These are phyloP conservation scores for Aphyosemion australe DNA, from an alignment of 2,113 vertebrate species.

Conservation along the genomic window DNA sequence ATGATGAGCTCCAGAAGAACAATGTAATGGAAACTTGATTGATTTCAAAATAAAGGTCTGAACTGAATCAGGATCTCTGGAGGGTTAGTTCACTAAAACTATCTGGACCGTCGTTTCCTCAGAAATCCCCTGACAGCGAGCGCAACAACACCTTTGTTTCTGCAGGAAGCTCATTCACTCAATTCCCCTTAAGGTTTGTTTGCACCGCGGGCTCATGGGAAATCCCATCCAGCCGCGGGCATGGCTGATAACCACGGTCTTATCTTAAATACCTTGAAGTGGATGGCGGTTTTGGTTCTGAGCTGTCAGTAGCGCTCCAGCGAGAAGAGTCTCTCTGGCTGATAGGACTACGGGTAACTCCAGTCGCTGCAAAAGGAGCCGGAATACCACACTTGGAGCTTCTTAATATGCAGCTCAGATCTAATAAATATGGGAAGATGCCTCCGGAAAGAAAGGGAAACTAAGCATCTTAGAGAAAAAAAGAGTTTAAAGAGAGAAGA, in stretches of 20 bases:
- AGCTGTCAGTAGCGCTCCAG: conserved; percentile 54
- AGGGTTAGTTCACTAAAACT: not conserved
- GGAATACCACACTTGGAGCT: conserved; percentile 36
- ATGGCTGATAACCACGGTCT: conserved; percentile 62
- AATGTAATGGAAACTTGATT: not conserved
- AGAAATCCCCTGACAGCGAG: conserved; percentile 36
- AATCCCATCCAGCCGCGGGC: conserved; percentile 54
- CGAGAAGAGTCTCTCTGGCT: conserved; percentile 29
- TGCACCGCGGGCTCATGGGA: conserved; percentile 59
- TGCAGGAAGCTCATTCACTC: conserved; percentile 35
- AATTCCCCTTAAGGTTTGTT: conserved; percentile 43
- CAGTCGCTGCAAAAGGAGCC: conserved; percentile 5
- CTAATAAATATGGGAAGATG: conserved; percentile 28
- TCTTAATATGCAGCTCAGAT: conserved; percentile 19
- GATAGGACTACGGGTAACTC: conserved; percentile 30
- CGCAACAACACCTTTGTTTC: conserved; percentile 6
- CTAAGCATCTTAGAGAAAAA: not conserved
- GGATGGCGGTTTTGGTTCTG: conserved; percentile 47
- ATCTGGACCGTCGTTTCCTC: conserved; percentile 16
- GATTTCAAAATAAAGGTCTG: not conserved
- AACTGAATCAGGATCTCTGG: conserved; percentile 38
- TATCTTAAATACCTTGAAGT: conserved; percentile 68
- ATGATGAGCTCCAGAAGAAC: conserved; percentile 23
- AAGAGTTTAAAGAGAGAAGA: conserved; percentile 12
- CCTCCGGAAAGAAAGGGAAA: conserved; percentile 16